Percentiles rank a stretch among this genome's conserved stretches.
Conservation (phyloP, 2,888 invertebrate genomes). For the Rhimphoctona megacephalus region DNA sequence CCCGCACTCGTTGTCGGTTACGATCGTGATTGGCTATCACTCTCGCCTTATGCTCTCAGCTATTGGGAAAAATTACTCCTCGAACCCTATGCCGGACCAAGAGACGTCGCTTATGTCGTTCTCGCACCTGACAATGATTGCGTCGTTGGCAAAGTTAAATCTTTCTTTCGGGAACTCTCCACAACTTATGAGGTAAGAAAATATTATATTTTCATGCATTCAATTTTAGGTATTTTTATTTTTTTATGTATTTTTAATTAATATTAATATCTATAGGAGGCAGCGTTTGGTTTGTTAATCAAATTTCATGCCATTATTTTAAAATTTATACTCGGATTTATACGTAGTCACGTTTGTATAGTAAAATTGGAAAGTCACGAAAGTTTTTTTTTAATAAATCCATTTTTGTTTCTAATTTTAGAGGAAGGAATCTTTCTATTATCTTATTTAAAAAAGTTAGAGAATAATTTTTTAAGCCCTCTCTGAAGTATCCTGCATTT, state of each 20-base stretch:
- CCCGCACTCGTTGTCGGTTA: constrained; percentile 97
- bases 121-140: constrained; percentile 97
- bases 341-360: not conserved
- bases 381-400: not conserved
- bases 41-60: constrained; percentile 97
- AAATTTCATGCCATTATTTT: not conserved
- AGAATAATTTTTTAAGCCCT: not conserved
- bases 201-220: not conserved
- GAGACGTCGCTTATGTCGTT: constrained; percentile 98
- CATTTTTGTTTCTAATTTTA: not conserved
- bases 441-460: not conserved
- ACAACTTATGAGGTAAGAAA: constrained; percentile 92
- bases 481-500: not conserved
- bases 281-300: not conserved
- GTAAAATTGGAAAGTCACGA: not conserved
- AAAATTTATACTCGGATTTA: not conserved
- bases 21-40: constrained; percentile 97
- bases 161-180: constrained; percentile 97
- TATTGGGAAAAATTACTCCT: constrained; percentile 99
- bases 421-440: not conserved
- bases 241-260: not conserved
- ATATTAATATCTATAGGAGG: not conserved
- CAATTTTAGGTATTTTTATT: too few relatives aligned
- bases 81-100: constrained; percentile 97
- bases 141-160: constrained; percentile 91